Evolutionary conservation across 2,888 invertebrate species (phyloP).

Genomic region (Nemurella pictetii): DNA sequence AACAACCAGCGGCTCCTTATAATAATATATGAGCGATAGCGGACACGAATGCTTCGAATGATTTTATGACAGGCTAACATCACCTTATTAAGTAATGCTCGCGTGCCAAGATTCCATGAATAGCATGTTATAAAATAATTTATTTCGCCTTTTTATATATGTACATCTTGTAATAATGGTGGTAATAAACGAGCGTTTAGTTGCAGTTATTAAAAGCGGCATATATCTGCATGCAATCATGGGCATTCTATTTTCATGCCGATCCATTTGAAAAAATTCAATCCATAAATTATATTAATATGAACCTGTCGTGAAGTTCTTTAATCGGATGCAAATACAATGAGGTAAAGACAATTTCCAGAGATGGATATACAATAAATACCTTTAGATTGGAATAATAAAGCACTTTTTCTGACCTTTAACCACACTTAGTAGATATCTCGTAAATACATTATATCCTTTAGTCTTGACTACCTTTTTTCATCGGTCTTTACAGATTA

Average conservation of each 20-base stretch:
- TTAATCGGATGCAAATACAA: background rate
- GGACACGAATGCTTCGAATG: conserved; percentile 18
- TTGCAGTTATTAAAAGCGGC: background rate
- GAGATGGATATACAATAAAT: background rate
- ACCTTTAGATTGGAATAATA: too few species aligned
- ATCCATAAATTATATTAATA: background rate
- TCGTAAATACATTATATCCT: too few species aligned
- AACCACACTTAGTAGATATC: too few species aligned
- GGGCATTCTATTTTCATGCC: background rate
- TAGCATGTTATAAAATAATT: conserved; percentile 14
- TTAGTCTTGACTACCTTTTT: too few species aligned
- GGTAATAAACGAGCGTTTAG: background rate
- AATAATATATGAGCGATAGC: background rate
- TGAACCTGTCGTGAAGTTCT: background rate
- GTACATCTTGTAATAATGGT: background rate
- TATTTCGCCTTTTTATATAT: conserved; percentile 3
- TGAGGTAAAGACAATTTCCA: background rate
- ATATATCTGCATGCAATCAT: background rate
- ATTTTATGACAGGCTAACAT: conserved; percentile 21
- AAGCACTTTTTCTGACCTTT: too few species aligned
- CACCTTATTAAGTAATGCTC: conserved; percentile 19
- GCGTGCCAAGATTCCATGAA: conserved; percentile 20
- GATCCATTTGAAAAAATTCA: background rate
- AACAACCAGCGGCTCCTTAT: background rate
- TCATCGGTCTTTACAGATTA: too few species aligned